Percentiles rank a stretch among this genome's conserved stretches.
phyloP scores from a whole-genome alignment of 2,797 vertebrate species.

The Borostomias antarcticus region DNA sequence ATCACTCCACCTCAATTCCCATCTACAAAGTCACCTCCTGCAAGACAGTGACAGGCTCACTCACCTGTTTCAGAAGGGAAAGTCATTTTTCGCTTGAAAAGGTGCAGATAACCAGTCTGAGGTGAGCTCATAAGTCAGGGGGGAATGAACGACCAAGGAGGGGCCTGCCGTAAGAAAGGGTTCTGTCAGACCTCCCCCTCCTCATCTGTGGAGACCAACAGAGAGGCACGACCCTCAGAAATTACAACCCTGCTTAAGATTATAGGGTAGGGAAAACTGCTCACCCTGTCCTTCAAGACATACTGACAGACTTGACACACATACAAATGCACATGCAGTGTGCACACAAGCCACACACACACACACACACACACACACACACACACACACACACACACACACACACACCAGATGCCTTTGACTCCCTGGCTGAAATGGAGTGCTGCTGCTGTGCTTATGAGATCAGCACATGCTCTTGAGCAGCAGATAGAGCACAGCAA shows the following conservation, averaged over 20 bases:
- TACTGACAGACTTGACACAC: background rate
- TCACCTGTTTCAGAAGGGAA: constrained; percentile 29
- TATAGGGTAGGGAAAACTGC: constrained; percentile 7
- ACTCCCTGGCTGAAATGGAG: background rate
- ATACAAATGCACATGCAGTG: background rate
- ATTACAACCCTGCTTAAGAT: constrained; percentile 27
- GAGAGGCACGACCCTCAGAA: constrained; percentile 19
- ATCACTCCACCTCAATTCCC: constrained; percentile 25
- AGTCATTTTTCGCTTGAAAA: constrained; percentile 41
- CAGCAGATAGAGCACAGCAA: constrained; percentile 27
- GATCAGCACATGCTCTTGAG: background rate
- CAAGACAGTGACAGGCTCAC: constrained; percentile 36
- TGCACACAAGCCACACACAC: background rate
- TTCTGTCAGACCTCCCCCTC: constrained; percentile 7
- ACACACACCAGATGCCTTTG: background rate
- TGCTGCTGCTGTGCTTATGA: constrained; percentile 1
- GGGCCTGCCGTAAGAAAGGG: constrained; percentile 6
- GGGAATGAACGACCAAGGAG: background rate
- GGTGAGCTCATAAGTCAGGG: constrained; percentile 22
- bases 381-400: constrained; percentile 1
- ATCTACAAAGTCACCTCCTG: constrained; percentile 37
- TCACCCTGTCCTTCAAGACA: constrained; percentile 21
- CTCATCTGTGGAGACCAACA: constrained; percentile 8
- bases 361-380: background rate
- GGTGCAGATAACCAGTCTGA: constrained; percentile 36